Conservation (phyloP, 2,888 invertebrate species). For the Tetropium fuscum region DNA sequence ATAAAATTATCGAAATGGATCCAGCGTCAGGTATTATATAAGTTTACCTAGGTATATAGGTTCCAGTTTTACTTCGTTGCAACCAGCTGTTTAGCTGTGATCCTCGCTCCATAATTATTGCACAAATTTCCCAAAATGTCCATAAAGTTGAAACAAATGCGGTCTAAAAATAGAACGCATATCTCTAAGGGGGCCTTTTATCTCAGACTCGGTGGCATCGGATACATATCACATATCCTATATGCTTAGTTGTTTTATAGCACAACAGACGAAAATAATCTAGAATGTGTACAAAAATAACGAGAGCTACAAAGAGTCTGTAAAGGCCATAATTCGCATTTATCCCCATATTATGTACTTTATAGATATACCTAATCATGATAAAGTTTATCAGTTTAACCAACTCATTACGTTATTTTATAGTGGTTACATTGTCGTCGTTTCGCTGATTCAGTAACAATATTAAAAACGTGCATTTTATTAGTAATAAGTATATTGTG, state of each 20-base stretch:
- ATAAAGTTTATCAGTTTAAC: slow-evolving; percentile 22
- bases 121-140: slow-evolving; percentile 39
- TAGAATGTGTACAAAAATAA: slow-evolving; percentile 16
- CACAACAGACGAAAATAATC: slow-evolving; percentile 5
- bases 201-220: slow-evolving; percentile 28
- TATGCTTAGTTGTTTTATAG: slow-evolving; percentile 7
- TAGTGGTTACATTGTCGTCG: not conserved
- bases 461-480: slow-evolving; percentile 17
- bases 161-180: slow-evolving; percentile 39
- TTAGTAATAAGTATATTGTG: slow-evolving; percentile 17
- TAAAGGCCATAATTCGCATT: not conserved
- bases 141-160: slow-evolving; percentile 34
- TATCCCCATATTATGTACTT: slow-evolving; percentile 21
- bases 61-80: too few relatives aligned
- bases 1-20: too few relatives aligned
- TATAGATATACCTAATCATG: slow-evolving; percentile 27
- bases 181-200: slow-evolving; percentile 40
- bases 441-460: slow-evolving; percentile 31
- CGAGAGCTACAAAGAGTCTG: slow-evolving; percentile 5
- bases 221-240: slow-evolving; percentile 7
- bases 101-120: slow-evolving; percentile 15
- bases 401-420: slow-evolving; percentile 15
- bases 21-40: too few relatives aligned
- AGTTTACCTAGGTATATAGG: too few relatives aligned
- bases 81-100: not conserved